Evolutionary conservation across 2,888 invertebrate genomes (phyloP).

Genomic region (Leptodirus hochenwartii): DNA sequence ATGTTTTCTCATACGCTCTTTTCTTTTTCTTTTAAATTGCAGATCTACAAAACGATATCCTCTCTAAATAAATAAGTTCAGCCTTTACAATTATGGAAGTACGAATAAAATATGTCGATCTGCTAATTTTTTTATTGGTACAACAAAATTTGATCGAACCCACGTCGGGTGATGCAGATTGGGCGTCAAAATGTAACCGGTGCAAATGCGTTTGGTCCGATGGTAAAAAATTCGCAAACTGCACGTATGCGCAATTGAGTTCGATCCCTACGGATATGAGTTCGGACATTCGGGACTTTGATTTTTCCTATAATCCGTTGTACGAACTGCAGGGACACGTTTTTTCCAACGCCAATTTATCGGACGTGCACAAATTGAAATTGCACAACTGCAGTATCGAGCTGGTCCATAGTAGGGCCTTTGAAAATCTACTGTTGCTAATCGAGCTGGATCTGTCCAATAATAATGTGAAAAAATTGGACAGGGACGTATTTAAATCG

Average conservation of each 20-base stretch:
- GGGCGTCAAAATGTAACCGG: conserved; percentile 32
- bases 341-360: conserved; percentile 48
- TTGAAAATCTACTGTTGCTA: conserved; percentile 55
- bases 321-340: conserved; percentile 45
- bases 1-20: too few relatives aligned
- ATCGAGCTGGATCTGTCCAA: conserved; percentile 68
- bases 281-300: conserved; percentile 50
- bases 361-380: conserved; percentile 65
- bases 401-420: conserved; percentile 54
- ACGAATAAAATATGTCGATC: too few relatives aligned
- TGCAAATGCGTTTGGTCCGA: conserved; percentile 77
- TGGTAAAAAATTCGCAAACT: conserved; percentile 71
- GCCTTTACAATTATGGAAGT: too few relatives aligned
- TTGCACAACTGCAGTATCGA: conserved; percentile 56
- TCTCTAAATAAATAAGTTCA: too few relatives aligned
- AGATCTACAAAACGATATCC: too few relatives aligned
- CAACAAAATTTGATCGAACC: too few relatives aligned
- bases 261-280: conserved; percentile 56
- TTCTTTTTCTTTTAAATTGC: too few relatives aligned
- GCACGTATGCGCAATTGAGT: conserved; percentile 35
- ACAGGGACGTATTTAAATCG: conserved; percentile 51
- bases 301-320: conserved; percentile 52
- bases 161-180: conserved; percentile 40
- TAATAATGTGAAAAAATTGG: conserved; percentile 46
- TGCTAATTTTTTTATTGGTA: too few relatives aligned